phyloP scores from a whole-genome alignment of 2,888 invertebrate genomes.

The Synanthedon myopaeformis region DNA sequence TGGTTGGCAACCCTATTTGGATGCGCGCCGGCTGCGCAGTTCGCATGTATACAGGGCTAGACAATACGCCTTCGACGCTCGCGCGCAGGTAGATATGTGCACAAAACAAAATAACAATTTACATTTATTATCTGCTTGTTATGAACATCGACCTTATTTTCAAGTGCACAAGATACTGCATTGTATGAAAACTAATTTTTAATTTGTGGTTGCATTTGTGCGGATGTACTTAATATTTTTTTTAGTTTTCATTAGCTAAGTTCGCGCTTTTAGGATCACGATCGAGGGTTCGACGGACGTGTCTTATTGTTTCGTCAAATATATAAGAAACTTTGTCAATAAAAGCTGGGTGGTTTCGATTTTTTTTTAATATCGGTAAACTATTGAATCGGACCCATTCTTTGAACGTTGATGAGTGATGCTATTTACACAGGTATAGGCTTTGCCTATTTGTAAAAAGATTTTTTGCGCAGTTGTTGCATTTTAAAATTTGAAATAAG shows the following conservation, averaged over 20 bases:
- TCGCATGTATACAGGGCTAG: slow-evolving; percentile 49
- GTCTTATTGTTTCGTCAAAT: slow-evolving; percentile 64
- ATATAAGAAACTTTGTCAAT: slow-evolving; percentile 62
- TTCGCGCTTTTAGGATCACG: slow-evolving; percentile 67
- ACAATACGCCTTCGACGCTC: slow-evolving; percentile 56
- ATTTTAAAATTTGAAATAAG: no score
- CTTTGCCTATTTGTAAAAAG: no score
- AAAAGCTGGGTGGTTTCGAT: slow-evolving; percentile 49
- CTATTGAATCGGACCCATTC: slow-evolving; percentile 11
- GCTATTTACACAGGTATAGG: not conserved
- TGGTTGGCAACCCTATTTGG: slow-evolving; percentile 44
- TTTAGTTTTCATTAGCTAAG: slow-evolving; percentile 67
- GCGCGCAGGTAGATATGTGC: slow-evolving; percentile 57
- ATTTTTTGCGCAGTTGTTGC: no score
- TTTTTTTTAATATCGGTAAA: slow-evolving; percentile 5
- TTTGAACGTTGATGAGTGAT: slow-evolving; percentile 17
- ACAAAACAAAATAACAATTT: slow-evolving; percentile 16
- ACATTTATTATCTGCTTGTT: slow-evolving; percentile 5
- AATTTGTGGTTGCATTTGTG: slow-evolving; percentile 20
- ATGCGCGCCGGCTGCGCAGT: slow-evolving; percentile 58
- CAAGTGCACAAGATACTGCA: not conserved
- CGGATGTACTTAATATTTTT: slow-evolving; percentile 48
- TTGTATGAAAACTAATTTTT: not conserved
- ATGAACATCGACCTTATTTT: slow-evolving; percentile 15
- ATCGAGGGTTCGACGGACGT: slow-evolving; percentile 56